Percentiles rank a stretch among this genome's conserved stretches.
These are phyloP conservation scores for Hapalemur alaotrensis DNA, from an alignment of 2,797 vertebrate species.

Conservation along the genomic window DNA sequence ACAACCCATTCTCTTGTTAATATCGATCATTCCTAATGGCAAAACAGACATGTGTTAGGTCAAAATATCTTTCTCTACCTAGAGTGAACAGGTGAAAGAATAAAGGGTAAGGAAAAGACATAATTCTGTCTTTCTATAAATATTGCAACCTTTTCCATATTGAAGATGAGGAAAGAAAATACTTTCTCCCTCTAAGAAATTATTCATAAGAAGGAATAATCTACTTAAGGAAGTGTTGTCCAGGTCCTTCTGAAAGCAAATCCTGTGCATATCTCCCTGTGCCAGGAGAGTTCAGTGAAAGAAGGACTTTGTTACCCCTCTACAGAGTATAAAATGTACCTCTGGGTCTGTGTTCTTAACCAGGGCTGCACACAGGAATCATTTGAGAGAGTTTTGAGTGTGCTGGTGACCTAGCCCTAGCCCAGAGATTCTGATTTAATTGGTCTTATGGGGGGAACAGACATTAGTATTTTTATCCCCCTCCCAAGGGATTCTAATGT, in stretches of 20 bases:
- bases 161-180: neutral
- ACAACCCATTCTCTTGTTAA: neutral
- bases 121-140: neutral
- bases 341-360: neutral
- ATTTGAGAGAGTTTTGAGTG: neutral
- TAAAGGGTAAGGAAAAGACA: neutral
- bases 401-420: neutral
- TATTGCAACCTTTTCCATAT: neutral
- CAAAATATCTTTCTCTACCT: neutral
- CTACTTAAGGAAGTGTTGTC: neutral
- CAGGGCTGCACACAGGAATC: neutral
- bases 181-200: neutral
- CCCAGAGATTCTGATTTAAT: neutral
- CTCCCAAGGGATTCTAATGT: neutral
- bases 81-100: neutral
- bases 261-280: neutral
- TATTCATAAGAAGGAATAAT: neutral
- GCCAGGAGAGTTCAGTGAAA: neutral
- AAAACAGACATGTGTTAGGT: neutral
- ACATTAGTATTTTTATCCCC: neutral
- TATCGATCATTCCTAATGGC: neutral
- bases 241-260: neutral
- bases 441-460: neutral
- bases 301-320: neutral
- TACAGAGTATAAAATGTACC: neutral